These are phyloP conservation scores for Brachyrhaphis roseni DNA, from an alignment of 2,797 vertebrate genomes.

Conservation along the genomic window DNA sequence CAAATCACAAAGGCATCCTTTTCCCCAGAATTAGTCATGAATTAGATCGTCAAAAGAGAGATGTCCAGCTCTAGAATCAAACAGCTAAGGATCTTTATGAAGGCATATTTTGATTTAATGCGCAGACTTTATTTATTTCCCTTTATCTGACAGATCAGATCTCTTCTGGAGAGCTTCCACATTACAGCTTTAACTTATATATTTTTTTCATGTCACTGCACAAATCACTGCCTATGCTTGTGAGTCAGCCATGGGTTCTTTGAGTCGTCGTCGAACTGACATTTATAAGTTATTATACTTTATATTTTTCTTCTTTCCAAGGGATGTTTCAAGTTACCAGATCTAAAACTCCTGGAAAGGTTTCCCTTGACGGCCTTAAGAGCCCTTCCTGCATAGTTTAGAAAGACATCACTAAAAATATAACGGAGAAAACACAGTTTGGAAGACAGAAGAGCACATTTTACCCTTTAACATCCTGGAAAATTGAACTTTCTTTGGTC, in stretches of 20 bases:
- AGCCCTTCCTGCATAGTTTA: constrained; percentile 59
- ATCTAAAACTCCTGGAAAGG: constrained; percentile 48
- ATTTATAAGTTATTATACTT: constrained; percentile 52
- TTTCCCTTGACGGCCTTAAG: constrained; percentile 56
- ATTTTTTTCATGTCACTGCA: constrained; percentile 21
- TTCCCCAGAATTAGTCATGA: constrained; percentile 48
- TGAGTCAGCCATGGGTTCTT: constrained; percentile 39
- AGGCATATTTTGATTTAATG: background rate
- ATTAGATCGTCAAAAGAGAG: constrained; percentile 20
- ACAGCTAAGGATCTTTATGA: background rate
- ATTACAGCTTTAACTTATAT: background rate
- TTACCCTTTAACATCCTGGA: constrained; percentile 12
- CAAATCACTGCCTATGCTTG: constrained; percentile 32
- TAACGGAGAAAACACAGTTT: constrained; percentile 29
- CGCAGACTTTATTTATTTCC: background rate
- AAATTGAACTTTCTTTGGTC: constrained; percentile 4
- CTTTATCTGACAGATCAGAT: background rate
- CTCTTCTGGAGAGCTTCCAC: background rate
- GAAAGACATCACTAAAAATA: constrained; percentile 41
- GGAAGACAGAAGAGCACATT: constrained; percentile 2
- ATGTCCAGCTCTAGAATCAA: background rate
- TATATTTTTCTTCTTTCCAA: constrained; percentile 41
- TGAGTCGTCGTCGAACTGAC: constrained; percentile 55
- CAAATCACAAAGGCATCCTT: constrained; percentile 56
- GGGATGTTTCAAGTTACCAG: constrained; percentile 59